Evolutionary conservation across 2,113 vertebrate species (phyloP).

Genomic region (Heptranchias perlo): DNA sequence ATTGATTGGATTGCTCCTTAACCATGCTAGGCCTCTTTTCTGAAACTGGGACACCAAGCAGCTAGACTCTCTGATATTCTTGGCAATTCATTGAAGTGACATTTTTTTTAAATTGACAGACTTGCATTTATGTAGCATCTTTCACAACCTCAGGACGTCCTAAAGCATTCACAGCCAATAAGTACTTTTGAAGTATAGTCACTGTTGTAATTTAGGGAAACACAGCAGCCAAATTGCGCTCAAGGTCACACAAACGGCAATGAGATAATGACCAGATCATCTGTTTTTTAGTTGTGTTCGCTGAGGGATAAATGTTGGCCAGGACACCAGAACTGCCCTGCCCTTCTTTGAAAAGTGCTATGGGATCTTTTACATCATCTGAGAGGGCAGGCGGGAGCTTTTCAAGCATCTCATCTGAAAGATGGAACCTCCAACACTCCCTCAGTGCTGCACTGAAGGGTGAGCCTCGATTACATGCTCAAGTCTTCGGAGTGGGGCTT

Average conservation of each 20-base stretch:
- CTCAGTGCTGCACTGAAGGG: not conserved
- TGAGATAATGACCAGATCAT: not conserved
- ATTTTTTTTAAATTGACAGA: not conserved
- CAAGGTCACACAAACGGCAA: not conserved
- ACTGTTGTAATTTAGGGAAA: not conserved
- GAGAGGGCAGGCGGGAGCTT: no score
- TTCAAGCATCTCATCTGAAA: not conserved
- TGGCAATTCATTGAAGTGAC: not conserved
- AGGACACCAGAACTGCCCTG: not conserved
- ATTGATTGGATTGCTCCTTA: not conserved
- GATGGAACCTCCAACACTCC: not conserved
- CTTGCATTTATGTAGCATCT: not conserved
- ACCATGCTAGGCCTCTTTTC: not conserved
- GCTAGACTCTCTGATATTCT: not conserved
- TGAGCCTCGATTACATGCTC: not conserved
- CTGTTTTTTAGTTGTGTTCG: not conserved
- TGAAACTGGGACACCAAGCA: not conserved
- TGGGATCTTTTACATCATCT: not conserved
- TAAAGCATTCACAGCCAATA: not conserved
- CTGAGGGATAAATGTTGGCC: not conserved
- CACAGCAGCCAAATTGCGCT: not conserved
- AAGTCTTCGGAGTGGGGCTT: not conserved
- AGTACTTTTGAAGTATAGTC: not conserved
- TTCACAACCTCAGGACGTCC: not conserved
- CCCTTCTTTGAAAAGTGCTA: not conserved